Percentiles rank a stretch among this genome's conserved stretches.
Evolutionary conservation across 2,797 vertebrate genomes (phyloP).

Genomic region (Cephalopachus bancanus): DNA sequence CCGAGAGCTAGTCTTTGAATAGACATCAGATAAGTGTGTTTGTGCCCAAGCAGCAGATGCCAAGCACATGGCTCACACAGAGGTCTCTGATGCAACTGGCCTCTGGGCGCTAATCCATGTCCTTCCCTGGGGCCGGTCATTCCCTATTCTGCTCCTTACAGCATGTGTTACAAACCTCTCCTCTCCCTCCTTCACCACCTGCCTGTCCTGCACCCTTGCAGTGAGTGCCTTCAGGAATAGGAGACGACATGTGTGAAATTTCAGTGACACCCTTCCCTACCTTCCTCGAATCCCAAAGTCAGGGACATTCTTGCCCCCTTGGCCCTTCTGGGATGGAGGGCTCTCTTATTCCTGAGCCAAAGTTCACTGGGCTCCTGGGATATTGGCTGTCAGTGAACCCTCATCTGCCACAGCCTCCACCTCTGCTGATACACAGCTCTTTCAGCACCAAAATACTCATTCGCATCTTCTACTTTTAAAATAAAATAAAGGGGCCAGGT

Average conservation of each 20-base stretch:
- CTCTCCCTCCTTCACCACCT: too few species aligned
- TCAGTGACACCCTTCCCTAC: not conserved
- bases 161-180: not conserved
- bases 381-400: not conserved
- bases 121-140: not conserved
- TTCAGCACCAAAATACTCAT: too few species aligned
- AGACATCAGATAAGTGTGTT: not conserved
- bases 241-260: not conserved
- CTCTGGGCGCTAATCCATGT: rapidly evolving
- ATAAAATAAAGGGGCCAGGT: not conserved
- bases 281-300: too few species aligned
- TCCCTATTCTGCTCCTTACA: too few species aligned
- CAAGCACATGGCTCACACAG: rapidly evolving
- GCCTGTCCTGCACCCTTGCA: not conserved
- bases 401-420: not conserved
- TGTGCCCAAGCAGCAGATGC: not conserved
- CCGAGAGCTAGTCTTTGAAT: not conserved
- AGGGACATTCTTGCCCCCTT: too few species aligned
- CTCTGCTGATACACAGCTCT: not conserved
- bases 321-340: not conserved
- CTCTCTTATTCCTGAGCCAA: not conserved
- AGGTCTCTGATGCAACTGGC: not conserved
- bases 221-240: too few species aligned
- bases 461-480: not conserved
- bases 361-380: not conserved